A percentile compares a stretch with the other conserved stretches of the same genome.
These are phyloP conservation scores for Drosophila sordidula DNA, from an alignment of 2,888 invertebrate genomes.

Conservation along the genomic window DNA sequence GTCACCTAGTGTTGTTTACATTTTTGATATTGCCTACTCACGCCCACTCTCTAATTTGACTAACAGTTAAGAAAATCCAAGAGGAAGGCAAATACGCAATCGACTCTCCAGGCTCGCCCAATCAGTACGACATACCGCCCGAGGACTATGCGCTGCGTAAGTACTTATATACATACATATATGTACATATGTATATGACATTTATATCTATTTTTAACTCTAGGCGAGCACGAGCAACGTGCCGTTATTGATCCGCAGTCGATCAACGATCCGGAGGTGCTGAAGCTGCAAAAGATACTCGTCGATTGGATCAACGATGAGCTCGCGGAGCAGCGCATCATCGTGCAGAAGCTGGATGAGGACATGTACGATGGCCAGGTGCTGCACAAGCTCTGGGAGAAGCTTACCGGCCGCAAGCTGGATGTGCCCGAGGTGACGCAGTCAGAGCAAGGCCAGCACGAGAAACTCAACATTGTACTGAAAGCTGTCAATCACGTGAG, in stretches of 20 bases:
- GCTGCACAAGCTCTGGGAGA: slow-evolving; percentile 91
- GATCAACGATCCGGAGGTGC: slow-evolving; percentile 93
- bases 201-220: not conserved
- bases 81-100: slow-evolving; percentile 98
- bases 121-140: slow-evolving; percentile 94
- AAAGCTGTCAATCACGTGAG: slow-evolving; percentile 93
- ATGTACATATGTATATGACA: too few relatives aligned
- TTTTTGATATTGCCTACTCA: slow-evolving; percentile 15
- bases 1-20: slow-evolving; percentile 66
- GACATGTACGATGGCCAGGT: slow-evolving; percentile 99
- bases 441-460: slow-evolving; percentile 98
- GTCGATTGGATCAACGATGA: slow-evolving; percentile 99
- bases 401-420: slow-evolving; percentile 93
- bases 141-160: slow-evolving; percentile 96
- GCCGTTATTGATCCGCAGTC: slow-evolving; percentile 97
- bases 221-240: slow-evolving; percentile 98
- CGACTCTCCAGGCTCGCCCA: slow-evolving; percentile 97
- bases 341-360: slow-evolving; percentile 97
- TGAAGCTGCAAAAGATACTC: slow-evolving; percentile 93
- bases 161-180: slow-evolving; percentile 46
- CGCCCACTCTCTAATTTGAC: slow-evolving; percentile 1
- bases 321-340: slow-evolving; percentile 97
- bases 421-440: slow-evolving; percentile 99
- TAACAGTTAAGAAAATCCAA: slow-evolving; percentile 95
- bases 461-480: slow-evolving; percentile 95